Evolutionary conservation across 2,113 vertebrate species (phyloP).

Genomic region (Tychaedon coryphoeus): DNA sequence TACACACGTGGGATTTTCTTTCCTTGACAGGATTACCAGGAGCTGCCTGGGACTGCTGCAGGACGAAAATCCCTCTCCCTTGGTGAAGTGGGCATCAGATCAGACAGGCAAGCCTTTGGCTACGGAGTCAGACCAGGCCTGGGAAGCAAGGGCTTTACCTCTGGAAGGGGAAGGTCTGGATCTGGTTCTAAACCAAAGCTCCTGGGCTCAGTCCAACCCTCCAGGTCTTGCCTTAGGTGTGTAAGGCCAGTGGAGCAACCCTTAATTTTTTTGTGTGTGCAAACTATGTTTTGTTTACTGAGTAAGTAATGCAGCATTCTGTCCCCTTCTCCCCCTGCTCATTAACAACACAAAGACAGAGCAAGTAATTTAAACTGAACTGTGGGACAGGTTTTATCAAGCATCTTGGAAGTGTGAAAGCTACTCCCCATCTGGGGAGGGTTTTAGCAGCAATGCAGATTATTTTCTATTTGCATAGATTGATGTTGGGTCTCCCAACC

Average conservation of each 20-base stretch:
- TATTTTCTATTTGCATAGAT: background rate
- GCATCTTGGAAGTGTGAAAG: background rate
- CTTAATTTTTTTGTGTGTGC: background rate
- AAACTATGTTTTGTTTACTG: background rate
- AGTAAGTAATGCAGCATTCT: background rate
- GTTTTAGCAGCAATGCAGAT: background rate
- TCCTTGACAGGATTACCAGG: background rate
- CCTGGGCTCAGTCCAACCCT: background rate
- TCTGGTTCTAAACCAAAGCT: background rate
- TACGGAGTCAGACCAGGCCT: background rate
- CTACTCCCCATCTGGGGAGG: background rate
- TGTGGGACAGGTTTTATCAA: no score
- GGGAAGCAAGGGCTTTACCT: background rate
- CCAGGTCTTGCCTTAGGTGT: background rate
- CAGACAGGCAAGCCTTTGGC: accelerated
- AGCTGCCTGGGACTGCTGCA: background rate
- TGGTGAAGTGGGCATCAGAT: background rate
- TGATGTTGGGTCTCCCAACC: background rate
- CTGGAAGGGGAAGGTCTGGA: background rate
- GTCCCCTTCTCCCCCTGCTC: background rate
- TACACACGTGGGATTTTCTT: background rate
- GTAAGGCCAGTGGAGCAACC: background rate
- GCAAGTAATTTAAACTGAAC: background rate
- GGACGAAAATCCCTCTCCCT: background rate
- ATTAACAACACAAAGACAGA: background rate